Percentiles rank a stretch among this genome's conserved stretches.
Conservation (phyloP, 2,888 invertebrate species). For the Plebejus melissa region DNA sequence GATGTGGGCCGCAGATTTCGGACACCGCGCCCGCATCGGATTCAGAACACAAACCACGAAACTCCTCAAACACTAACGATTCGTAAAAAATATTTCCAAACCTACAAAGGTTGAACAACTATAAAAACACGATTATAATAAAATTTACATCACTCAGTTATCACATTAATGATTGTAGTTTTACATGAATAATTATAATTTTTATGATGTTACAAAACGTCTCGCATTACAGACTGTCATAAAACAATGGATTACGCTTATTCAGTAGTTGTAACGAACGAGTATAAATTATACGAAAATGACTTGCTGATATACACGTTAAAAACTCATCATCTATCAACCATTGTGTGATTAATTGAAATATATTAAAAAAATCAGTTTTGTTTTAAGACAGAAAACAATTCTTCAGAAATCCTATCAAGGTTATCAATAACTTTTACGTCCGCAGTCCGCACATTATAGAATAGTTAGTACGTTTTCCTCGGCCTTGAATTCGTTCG, state of each 20-base stretch:
- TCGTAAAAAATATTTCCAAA: background rate
- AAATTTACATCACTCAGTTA: background rate
- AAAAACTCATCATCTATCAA: slow-evolving; percentile 2
- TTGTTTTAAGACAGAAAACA: background rate
- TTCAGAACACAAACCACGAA: too few relatives aligned
- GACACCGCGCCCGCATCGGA: too few relatives aligned
- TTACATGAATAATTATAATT: background rate
- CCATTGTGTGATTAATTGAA: background rate
- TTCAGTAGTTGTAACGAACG: background rate
- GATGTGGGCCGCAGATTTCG: too few relatives aligned
- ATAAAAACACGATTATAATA: background rate
- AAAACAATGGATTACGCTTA: background rate
- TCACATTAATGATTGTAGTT: background rate
- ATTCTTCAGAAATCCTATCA: background rate
- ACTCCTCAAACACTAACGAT: too few relatives aligned
- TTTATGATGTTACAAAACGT: slow-evolving; percentile 6
- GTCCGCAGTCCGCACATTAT: background rate
- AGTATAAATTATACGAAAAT: slow-evolving; percentile 8
- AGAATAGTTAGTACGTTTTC: too few relatives aligned
- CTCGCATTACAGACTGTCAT: background rate
- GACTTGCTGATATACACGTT: background rate
- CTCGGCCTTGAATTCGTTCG: background rate
- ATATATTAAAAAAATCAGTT: background rate
- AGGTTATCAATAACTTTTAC: background rate
- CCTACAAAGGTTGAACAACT: background rate